Evolutionary conservation across 2,888 invertebrate genomes (phyloP).

Genomic region (Cryptocephalus primarius): DNA sequence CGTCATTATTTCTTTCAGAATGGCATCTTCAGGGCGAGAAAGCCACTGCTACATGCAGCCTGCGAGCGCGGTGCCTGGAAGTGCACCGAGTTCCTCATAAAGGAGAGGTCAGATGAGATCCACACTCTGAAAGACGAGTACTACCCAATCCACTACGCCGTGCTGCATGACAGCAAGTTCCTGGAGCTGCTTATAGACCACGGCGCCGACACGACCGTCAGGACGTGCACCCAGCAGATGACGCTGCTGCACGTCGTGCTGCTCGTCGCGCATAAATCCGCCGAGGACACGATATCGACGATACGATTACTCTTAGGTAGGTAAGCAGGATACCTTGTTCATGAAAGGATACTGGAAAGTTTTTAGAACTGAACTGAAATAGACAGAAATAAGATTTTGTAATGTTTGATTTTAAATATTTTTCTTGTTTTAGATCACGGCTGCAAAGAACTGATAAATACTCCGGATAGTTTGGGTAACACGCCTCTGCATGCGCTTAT

Average conservation of each 20-base stretch:
- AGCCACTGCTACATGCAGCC: slow-evolving; percentile 55
- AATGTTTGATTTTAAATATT: neutral
- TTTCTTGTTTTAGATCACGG: slow-evolving; percentile 53
- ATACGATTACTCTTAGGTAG: slow-evolving; percentile 25
- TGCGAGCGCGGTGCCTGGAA: slow-evolving; percentile 63
- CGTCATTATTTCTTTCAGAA: slow-evolving; percentile 23
- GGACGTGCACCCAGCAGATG: slow-evolving; percentile 62
- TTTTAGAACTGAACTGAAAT: too few species aligned
- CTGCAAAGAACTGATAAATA: slow-evolving; percentile 60
- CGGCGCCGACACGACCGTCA: slow-evolving; percentile 59
- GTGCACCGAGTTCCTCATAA: slow-evolving; percentile 56
- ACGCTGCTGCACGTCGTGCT: slow-evolving; percentile 58
- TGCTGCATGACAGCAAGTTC: slow-evolving; percentile 60
- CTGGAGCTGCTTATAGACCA: slow-evolving; percentile 51
- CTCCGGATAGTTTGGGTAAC: slow-evolving; percentile 60
- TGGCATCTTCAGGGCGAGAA: slow-evolving; percentile 43
- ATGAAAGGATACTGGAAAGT: too few species aligned
- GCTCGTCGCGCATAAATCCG: slow-evolving; percentile 55
- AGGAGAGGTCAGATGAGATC: slow-evolving; percentile 55
- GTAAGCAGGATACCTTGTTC: neutral
- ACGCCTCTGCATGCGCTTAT: slow-evolving; percentile 61
- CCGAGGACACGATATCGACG: slow-evolving; percentile 59
- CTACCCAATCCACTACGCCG: slow-evolving; percentile 67
- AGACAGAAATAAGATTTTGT: neutral
- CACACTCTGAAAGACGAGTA: slow-evolving; percentile 64